These are phyloP conservation scores for Lithodes maja DNA, from an alignment of 2,888 invertebrate genomes.

Conservation along the genomic window DNA sequence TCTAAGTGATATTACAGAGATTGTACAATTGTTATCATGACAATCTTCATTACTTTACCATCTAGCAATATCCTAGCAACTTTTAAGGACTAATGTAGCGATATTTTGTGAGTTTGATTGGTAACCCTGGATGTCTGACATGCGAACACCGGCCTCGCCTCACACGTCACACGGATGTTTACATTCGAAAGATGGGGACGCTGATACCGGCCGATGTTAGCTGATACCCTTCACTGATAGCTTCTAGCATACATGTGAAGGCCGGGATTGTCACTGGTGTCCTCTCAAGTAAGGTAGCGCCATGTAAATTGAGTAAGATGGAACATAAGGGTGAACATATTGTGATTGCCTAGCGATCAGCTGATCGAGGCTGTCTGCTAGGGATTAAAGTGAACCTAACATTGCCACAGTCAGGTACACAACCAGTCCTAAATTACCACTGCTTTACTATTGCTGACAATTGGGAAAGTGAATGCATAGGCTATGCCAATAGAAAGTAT, in stretches of 20 bases:
- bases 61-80: too few relatives aligned
- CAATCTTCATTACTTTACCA: too few relatives aligned
- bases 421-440: too few relatives aligned
- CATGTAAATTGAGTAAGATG: not conserved
- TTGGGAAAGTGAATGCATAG: too few relatives aligned
- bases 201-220: not conserved
- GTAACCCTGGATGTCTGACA: not conserved
- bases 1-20: too few relatives aligned
- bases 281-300: not conserved
- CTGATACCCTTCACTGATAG: not conserved
- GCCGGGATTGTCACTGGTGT: not conserved
- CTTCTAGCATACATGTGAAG: not conserved
- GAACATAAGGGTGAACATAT: not conserved
- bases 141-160: constrained; percentile 1
- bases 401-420: not conserved
- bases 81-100: too few relatives aligned
- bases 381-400: not conserved
- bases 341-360: not conserved
- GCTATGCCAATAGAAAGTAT: too few relatives aligned
- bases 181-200: not conserved
- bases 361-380: not conserved
- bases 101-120: too few relatives aligned
- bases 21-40: too few relatives aligned
- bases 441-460: too few relatives aligned
- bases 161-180: not conserved